Evolutionary conservation across 2,888 invertebrate species (phyloP), one percentile per base, ranked within the genome.

Genomic region (Conomelus anceps): DNA sequence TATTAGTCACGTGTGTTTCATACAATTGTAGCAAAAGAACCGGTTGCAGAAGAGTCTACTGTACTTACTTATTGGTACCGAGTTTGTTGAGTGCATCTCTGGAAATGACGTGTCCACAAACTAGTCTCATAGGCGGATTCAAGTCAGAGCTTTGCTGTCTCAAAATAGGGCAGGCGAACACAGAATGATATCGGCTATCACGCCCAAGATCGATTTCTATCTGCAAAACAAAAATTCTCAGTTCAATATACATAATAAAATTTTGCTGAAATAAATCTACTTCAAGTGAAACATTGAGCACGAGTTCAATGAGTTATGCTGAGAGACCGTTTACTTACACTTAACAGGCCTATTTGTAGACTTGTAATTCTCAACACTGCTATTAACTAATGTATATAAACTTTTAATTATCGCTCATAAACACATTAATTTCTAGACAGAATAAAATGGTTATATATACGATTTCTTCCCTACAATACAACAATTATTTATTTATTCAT

Each of bases 51-150:
- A 84, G 7, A 22, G 13, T 9, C 3, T 84, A 84, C 22, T 22
- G 4, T 84, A 7, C 22, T 23, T 23, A 98, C 98, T 99, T 98
- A 88, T 97, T 98, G 93, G 96, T 97, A 91, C 98, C 97, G 89
- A 99, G 95, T 94, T 99, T 99, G 93, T 97, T 97, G 91, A 99
- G 95, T 86, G 99, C 99, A 94, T 99, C 99, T 91, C 97, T 95
- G 3, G 99, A 99, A 92, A 99, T 99, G 90, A 99, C 99, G 94
- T 99, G 99, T 3, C 99, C 99, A 94, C 99, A 99, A 1, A 98
- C 96, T 90, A 99, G 95, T 91, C 98, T 95, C 97, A 99, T 99
- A 22, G 99, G 99, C 89, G 99, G 99, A 95, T 99, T 99, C 91
- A 95, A 95, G 92, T 98, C 98, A 0, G 98, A 97, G 86, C 98